These are phyloP conservation scores for Scleropages formosus DNA, from an alignment of 2,797 vertebrate genomes.

Conservation along the genomic window DNA sequence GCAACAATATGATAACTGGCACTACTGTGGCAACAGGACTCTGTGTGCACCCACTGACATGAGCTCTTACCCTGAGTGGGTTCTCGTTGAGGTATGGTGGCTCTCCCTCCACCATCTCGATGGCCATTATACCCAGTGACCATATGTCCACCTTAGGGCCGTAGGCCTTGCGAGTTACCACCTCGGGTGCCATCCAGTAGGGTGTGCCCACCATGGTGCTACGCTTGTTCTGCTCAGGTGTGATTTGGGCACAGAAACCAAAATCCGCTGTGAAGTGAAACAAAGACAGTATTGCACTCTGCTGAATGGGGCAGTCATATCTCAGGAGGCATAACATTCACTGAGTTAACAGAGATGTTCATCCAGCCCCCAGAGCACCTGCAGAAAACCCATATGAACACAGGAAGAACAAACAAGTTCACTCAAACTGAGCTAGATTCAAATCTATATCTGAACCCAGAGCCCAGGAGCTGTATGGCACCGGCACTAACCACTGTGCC, in stretches of 20 bases:
- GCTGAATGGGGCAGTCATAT: background rate
- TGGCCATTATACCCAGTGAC: conserved; percentile 89
- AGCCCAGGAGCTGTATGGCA: no score
- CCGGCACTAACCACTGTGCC: no score
- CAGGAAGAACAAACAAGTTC: background rate
- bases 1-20: no score
- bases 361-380: no score
- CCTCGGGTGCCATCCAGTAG: conserved; percentile 90
- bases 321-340: background rate
- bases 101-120: conserved; percentile 91
- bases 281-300: background rate
- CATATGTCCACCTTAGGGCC: conserved; percentile 88
- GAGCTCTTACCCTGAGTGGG: conserved; percentile 83
- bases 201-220: conserved; percentile 89
- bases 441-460: no score
- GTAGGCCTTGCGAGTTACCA: conserved; percentile 85
- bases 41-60: no score
- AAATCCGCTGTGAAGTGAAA: conserved; percentile 76
- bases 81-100: conserved; percentile 89
- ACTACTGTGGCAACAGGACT: no score
- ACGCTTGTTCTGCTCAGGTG: conserved; percentile 86
- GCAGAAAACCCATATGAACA: no score
- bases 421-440: background rate
- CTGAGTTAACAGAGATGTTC: no score
- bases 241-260: conserved; percentile 89